Evolutionary conservation across 2,797 vertebrate species (phyloP).

Genomic region (Vireo griseus): DNA sequence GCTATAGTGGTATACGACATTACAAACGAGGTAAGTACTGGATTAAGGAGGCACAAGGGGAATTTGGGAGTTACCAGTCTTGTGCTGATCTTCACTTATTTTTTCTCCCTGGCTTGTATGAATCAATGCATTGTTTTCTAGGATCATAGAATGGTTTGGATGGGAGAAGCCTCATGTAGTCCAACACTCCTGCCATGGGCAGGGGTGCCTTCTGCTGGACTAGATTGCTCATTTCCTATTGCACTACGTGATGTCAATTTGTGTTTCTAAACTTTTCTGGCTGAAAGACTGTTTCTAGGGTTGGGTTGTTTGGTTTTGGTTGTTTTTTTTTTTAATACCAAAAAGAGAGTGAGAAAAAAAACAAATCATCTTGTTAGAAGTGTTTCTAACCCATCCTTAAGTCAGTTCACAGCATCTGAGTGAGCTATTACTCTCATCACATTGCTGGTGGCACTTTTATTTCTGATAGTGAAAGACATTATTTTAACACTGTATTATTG

Average conservation of each 20-base stretch:
- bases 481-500: neutral
- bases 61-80: neutral
- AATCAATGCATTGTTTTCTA: neutral
- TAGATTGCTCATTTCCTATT: neutral
- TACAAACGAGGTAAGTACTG: slow-evolving; percentile 91
- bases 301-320: neutral
- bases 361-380: neutral
- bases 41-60: neutral
- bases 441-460: neutral
- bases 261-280: neutral
- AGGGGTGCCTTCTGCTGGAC: neutral
- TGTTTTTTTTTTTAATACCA: neutral
- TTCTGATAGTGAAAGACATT: neutral
- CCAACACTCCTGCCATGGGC: neutral
- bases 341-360: neutral
- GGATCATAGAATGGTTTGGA: neutral
- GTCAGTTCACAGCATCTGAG: neutral
- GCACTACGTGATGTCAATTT: neutral
- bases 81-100: neutral
- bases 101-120: neutral
- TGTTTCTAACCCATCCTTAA: neutral
- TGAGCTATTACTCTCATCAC: neutral
- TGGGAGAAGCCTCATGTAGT: neutral
- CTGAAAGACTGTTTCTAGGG: neutral
- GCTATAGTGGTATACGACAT: slow-evolving; percentile 99